Evolutionary conservation across 2,797 vertebrate genomes (phyloP), one percentile per base, ranked within the genome.

Genomic region (Pantherophis alleghaniensis): DNA sequence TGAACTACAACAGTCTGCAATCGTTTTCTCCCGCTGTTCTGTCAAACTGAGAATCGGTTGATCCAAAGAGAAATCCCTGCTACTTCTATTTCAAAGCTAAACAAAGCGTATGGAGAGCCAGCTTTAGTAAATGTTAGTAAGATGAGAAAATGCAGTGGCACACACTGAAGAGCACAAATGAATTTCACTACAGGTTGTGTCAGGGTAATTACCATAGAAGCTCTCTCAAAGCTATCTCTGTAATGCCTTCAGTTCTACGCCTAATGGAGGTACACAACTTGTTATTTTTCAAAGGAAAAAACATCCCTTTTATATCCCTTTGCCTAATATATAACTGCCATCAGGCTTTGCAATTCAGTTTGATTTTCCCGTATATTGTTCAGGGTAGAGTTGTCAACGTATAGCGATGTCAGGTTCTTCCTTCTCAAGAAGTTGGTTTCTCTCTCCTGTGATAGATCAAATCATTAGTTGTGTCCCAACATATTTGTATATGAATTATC

Each of bases 31-130:
- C 94, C 61, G 92, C 94, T 92, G 95, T 87, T 94, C 63, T 26
- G 63, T 88, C 94, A 93, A 87, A 93, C 94, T 55, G 94, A 94
- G 90, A 14, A 1, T 20, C 1, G 90, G 94, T 93, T 95, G 91
- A 91, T 66, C 89, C 86, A 92, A 53, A 91, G 69, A 91, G 87
- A 86, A 92, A 69, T 18, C 13, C 88, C 55, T 87, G 95, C 92
- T 93, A 74, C 66, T 57, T 55, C 87, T 16, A 28, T 92, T 93
- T 96, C 92, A 96, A 96, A 96, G 95, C 83, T 90, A 95, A 94
- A 86, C 93, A 94, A 88, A 94, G 92, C 86, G 51, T 63, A 87
- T 32, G 94, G 87, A 92, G 79, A 74, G 83, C 89, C 66, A 60
- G 5, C 91, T 93, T 90, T 94, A 93, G 95, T 89, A 66, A 96